Conservation (phyloP, 2,797 vertebrate species). For the Muscicapa striata region DNA sequence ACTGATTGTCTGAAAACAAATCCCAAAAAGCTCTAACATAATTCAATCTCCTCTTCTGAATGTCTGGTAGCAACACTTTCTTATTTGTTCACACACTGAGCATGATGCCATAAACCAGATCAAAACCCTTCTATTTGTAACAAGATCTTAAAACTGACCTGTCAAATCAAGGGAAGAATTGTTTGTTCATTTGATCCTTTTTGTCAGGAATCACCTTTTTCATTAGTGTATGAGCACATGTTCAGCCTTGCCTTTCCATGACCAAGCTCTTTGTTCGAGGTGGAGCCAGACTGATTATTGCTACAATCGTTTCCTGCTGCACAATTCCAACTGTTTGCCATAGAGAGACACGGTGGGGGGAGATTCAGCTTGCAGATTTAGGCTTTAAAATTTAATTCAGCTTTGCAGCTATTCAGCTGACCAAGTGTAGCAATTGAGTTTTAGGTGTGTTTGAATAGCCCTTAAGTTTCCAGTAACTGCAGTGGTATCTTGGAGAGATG, state of each 20-base stretch:
- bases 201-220: not conserved
- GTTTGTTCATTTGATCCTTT: not conserved
- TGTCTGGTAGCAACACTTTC: not conserved
- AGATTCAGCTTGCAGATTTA: not conserved
- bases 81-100: not conserved
- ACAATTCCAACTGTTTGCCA: not conserved
- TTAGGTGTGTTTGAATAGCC: not conserved
- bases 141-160: slow-evolving; percentile 19
- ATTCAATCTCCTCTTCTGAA: not conserved
- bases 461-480: not conserved
- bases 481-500: not conserved
- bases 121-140: not conserved
- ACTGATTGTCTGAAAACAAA: not conserved
- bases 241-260: not conserved
- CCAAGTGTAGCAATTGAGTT: not conserved
- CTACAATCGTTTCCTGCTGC: not conserved
- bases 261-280: not conserved
- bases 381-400: not conserved
- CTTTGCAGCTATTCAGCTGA: not conserved
- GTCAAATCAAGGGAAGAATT: not conserved
- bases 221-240: not conserved
- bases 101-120: not conserved
- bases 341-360: not conserved
- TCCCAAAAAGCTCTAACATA: not conserved
- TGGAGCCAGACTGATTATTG: not conserved